phyloP scores from a whole-genome alignment of 1,140 invertebrate genomes.

The Stegodyphus mimosarum region DNA sequence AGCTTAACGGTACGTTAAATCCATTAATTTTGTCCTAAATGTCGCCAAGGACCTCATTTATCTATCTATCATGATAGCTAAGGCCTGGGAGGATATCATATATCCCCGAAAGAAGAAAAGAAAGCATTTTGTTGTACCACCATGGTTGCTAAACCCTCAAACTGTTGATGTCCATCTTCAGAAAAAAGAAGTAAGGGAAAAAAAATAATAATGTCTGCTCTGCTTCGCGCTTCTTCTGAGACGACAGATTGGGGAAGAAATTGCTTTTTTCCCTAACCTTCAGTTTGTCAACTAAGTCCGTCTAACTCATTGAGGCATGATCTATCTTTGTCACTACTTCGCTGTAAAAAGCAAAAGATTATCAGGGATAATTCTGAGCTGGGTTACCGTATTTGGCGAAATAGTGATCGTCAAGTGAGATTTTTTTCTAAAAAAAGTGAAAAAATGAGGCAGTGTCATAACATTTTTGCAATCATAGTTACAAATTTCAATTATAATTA shows the following conservation, averaged over 20 bases:
- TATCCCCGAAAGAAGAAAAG: not conserved
- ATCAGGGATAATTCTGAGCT: too few relatives aligned
- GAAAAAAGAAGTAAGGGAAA: not conserved
- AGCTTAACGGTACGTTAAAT: too few relatives aligned
- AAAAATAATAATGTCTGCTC: not conserved
- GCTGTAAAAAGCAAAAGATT: constrained; percentile 5
- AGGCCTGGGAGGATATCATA: not conserved
- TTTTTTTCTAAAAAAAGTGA: too few relatives aligned
- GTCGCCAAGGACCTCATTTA: not conserved
- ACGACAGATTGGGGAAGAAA: constrained; percentile 21
- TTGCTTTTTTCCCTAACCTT: not conserved
- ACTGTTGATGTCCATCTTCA: not conserved
- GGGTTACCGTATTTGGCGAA: constrained; percentile 19
- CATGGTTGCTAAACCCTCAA: not conserved
- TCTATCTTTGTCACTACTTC: constrained; percentile 44
- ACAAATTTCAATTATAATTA: too few relatives aligned
- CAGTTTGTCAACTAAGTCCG: constrained; percentile 31
- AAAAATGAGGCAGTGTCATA: too few relatives aligned
- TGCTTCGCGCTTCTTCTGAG: not conserved
- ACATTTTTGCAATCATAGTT: too few relatives aligned
- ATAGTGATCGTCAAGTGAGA: too few relatives aligned
- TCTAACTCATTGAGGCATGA: constrained; percentile 24
- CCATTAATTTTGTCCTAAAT: not conserved
- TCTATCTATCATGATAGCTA: not conserved
- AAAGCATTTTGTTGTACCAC: not conserved